Percentiles rank a stretch among this genome's conserved stretches.
Conservation (phyloP, 1,140 invertebrate genomes). For the Bombyx mandarina region DNA sequence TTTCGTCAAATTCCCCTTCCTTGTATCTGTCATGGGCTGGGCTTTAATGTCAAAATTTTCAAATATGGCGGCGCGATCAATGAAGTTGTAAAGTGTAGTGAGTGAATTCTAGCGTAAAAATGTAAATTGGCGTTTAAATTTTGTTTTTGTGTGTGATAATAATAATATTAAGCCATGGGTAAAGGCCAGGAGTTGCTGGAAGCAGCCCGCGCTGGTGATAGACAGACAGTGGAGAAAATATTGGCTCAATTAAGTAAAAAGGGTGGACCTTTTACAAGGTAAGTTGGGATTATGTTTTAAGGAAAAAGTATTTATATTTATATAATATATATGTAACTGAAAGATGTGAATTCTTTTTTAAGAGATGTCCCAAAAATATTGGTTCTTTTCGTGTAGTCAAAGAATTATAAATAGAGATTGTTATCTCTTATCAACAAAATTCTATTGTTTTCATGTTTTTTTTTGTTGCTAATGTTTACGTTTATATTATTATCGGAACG, state of each 20-base stretch:
- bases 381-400: neutral
- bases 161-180: slow-evolving; percentile 85
- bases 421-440: slow-evolving; percentile 21
- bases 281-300: slow-evolving; percentile 64
- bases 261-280: slow-evolving; percentile 94
- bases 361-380: no score
- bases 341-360: neutral
- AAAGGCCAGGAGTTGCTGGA: slow-evolving; percentile 97
- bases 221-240: slow-evolving; percentile 91
- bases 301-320: neutral
- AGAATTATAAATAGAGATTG: slow-evolving; percentile 4
- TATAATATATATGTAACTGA: neutral
- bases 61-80: slow-evolving; percentile 84
- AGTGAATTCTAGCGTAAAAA: slow-evolving; percentile 75
- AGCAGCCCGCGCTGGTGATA: slow-evolving; percentile 92
- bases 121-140: slow-evolving; percentile 60
- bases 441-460: slow-evolving; percentile 20
- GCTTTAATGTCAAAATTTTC: slow-evolving; percentile 42
- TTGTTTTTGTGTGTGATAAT: slow-evolving; percentile 57
- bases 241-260: slow-evolving; percentile 89
- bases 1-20: slow-evolving; percentile 27
- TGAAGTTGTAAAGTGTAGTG: slow-evolving; percentile 77
- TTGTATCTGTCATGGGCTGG: no score
- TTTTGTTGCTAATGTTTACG: neutral
- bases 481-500: no score